Evolutionary conservation across 2,797 vertebrate genomes (phyloP), one percentile per base, ranked within the genome.

Genomic region (Pseudochaenichthys georgianus): DNA sequence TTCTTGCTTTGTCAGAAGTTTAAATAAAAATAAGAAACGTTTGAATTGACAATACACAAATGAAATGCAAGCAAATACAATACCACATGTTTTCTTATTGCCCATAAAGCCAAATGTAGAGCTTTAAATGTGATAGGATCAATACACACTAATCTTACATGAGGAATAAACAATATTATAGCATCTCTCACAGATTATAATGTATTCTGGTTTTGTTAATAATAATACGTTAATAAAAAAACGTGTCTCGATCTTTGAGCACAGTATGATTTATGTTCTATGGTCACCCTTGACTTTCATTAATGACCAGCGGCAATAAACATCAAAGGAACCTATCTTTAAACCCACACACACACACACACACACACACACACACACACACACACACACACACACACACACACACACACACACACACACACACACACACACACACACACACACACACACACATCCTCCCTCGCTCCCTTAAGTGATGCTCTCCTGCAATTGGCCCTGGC

Each of bases 291-390:
- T 75, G 76, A 78, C 66, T 71, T 85, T 82, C 57, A 83, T 77
- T 77, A 78, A 81, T 47, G 57, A 68, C 62, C 64, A 46, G 45
- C 58, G 47, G 68, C 52, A 70, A 75, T 81, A 82, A 48, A 77
- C 60, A 52, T 58, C 13, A 17, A 66, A 64, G 43, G 42, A 73
- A 10, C 16, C 34, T 60, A 23, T 68, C 17, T 4, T 34, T 13
- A 15, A 62, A 16, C 64, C 38, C 47, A 67, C 41, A 7, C 34
- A 7, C 34, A 6, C 34, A 38, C 34, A 38, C 34, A 38, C 34
- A 38, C 34, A 38, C 34, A 8, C 34, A 38, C 34, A 8, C 34
- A 38, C 34, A 8, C 34, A 38, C 34, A 34, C 34, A 34, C 34
- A 34, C 34, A 34, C 34, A 34, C 45, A 68, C 42, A 0, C 71